phyloP scores from a whole-genome alignment of 2,797 vertebrate genomes.

The Gambusia yucatana region DNA sequence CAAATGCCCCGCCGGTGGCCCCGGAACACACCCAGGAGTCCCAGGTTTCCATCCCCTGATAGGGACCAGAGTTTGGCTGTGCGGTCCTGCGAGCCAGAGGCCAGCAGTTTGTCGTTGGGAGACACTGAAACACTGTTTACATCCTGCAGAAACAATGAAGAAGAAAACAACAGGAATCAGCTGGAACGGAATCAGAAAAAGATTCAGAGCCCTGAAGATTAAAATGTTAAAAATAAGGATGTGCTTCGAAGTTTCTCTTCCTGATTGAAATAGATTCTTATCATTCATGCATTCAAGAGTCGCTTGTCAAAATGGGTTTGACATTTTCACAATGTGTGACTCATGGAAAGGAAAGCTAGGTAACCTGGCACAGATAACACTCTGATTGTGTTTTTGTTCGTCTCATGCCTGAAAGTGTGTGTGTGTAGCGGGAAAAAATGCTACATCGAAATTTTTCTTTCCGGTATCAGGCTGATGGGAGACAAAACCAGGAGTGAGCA shows the following conservation, averaged over 20 bases:
- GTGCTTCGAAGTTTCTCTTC: neutral
- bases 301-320: neutral
- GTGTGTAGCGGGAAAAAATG: neutral
- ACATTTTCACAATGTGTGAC: neutral
- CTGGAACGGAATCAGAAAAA: neutral
- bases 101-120: constrained; percentile 94
- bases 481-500: neutral
- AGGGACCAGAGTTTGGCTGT: constrained; percentile 93
- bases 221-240: neutral
- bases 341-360: neutral
- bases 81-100: constrained; percentile 93
- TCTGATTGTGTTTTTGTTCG: neutral
- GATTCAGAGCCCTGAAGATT: neutral
- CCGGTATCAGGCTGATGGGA: neutral
- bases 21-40: constrained; percentile 87
- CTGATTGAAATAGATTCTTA: neutral
- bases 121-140: constrained; percentile 92
- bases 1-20: constrained; percentile 94
- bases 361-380: neutral
- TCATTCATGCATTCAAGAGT: neutral
- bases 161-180: neutral
- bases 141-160: constrained; percentile 78
- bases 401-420: neutral
- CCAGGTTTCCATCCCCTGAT: constrained; percentile 77
- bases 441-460: neutral